phyloP scores from a whole-genome alignment of 2,888 invertebrate species.

The Ichneumoninae sp. region DNA sequence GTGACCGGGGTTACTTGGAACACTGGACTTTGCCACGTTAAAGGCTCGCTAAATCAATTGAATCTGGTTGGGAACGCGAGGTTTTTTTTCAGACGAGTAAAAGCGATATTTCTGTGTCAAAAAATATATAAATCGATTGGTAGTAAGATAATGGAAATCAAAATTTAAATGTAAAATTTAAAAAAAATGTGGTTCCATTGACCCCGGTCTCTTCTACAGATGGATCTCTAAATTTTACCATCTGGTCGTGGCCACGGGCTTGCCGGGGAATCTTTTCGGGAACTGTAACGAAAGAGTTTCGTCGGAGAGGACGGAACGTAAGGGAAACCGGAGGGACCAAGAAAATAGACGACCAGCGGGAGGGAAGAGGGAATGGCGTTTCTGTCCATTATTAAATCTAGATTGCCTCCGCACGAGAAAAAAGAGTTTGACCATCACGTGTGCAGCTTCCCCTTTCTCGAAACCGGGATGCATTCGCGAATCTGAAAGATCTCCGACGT shows the following conservation, averaged over 20 bases:
- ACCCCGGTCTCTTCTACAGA: background rate
- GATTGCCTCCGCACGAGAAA: conserved; percentile 29
- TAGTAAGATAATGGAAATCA: background rate
- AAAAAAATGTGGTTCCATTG: background rate
- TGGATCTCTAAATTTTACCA: background rate
- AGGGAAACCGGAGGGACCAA: background rate
- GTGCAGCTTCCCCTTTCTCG: conserved; percentile 12
- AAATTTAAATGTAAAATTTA: background rate
- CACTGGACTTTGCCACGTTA: background rate
- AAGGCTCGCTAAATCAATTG: background rate
- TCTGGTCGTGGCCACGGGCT: background rate
- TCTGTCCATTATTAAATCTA: conserved; percentile 35
- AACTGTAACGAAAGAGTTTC: background rate
- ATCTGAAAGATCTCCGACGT: conserved; percentile 24
- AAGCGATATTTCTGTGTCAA: background rate
- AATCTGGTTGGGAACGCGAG: background rate
- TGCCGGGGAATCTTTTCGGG: background rate
- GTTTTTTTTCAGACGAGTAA: background rate
- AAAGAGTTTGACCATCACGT: conserved; percentile 33
- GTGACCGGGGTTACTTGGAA: background rate
- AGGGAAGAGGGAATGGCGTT: conserved; percentile 4
- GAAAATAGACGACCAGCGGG: conserved; percentile 25
- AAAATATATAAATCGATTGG: background rate
- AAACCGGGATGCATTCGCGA: conserved; percentile 10
- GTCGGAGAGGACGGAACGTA: background rate